Conservation (phyloP, 2,113 vertebrate genomes). For the Tricholaema leucomelas region DNA sequence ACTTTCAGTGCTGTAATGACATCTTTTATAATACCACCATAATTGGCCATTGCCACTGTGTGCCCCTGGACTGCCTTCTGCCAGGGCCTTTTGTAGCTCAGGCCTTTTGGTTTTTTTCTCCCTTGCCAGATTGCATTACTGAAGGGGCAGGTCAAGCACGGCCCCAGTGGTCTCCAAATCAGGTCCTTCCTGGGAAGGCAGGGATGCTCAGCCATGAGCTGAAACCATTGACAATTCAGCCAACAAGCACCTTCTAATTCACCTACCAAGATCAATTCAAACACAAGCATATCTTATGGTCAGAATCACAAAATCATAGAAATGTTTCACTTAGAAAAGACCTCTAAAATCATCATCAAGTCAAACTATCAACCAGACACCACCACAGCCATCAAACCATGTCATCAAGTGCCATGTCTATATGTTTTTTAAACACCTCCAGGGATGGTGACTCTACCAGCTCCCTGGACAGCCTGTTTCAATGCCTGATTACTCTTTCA, state of each 20-base stretch:
- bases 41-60: slow-evolving; percentile 75
- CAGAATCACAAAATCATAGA: not conserved
- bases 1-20: slow-evolving; percentile 77
- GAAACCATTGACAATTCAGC: not conserved
- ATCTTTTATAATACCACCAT: slow-evolving; percentile 83
- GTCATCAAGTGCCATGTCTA: too few species aligned
- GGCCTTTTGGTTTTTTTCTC: not conserved
- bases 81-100: not conserved
- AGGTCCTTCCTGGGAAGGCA: not conserved
- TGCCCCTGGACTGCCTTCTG: slow-evolving; percentile 65
- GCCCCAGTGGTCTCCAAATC: not conserved
- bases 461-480: too few species aligned
- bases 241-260: not conserved
- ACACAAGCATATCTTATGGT: not conserved
- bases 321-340: too few species aligned
- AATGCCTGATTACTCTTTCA: too few species aligned
- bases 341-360: too few species aligned
- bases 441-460: too few species aligned
- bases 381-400: too few species aligned
- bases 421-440: too few species aligned
- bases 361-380: too few species aligned
- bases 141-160: not conserved
- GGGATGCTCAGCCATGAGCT: not conserved
- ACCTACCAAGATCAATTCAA: not conserved
- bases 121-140: not conserved